Percentiles rank a stretch among this genome's conserved stretches.
Evolutionary conservation across 1,140 invertebrate species (phyloP).

Genomic region (Ptiloglossa arizonensis): DNA sequence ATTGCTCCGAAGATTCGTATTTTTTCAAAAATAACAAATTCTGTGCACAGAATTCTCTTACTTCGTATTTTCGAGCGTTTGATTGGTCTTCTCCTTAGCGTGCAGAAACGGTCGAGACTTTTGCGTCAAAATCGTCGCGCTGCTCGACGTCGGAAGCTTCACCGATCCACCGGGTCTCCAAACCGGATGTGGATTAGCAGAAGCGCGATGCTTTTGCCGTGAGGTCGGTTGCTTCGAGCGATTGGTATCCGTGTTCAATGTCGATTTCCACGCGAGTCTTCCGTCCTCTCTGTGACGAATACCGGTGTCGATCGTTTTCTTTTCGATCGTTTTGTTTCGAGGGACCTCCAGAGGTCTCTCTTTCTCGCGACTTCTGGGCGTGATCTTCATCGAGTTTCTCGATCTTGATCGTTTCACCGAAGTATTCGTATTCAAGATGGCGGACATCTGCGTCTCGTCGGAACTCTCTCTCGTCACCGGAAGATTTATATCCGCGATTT

Average conservation of each 20-base stretch:
- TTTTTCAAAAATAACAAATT: no score
- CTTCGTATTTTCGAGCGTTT: background rate
- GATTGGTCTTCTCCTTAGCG: background rate
- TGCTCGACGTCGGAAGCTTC: constrained; percentile 29
- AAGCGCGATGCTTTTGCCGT: constrained; percentile 1
- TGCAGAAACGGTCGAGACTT: background rate
- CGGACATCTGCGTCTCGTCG: constrained; percentile 1
- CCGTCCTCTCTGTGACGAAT: background rate
- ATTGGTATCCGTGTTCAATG: background rate
- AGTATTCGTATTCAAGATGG: background rate
- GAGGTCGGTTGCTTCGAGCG: background rate
- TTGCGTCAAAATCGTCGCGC: background rate
- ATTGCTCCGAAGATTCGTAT: no score
- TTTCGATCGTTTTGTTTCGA: background rate
- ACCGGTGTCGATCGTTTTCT: background rate
- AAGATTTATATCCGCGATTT: background rate
- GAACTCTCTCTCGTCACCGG: background rate
- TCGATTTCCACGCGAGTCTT: background rate
- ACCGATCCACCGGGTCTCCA: constrained; percentile 54
- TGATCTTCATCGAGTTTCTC: background rate
- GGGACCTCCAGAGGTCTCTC: background rate
- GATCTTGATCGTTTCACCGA: background rate
- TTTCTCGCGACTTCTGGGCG: background rate
- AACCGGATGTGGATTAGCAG: constrained; percentile 43
- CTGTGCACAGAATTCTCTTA: no score